A percentile compares a stretch with the other conserved stretches of the same genome.
These are phyloP conservation scores for Caloenas nicobarica DNA, from an alignment of 2,113 vertebrate species.

Conservation along the genomic window DNA sequence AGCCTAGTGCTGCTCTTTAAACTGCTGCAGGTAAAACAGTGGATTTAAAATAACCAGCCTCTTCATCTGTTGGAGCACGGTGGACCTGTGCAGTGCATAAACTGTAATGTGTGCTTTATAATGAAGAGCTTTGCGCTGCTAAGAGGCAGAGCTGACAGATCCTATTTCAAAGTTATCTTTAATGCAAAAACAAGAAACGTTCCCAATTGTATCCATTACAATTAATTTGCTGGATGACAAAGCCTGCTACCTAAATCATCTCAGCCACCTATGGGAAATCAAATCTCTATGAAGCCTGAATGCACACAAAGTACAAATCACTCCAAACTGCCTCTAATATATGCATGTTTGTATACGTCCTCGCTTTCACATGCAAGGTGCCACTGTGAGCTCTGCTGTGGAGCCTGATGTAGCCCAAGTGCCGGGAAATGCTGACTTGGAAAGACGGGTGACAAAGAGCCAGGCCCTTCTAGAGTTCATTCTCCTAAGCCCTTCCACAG, in stretches of 20 bases:
- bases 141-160: neutral
- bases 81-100: neutral
- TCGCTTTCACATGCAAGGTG: constrained; percentile 22
- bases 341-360: neutral
- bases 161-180: constrained; percentile 61
- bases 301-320: constrained; percentile 12
- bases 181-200: constrained; percentile 33
- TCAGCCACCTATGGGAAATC: constrained; percentile 44
- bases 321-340: neutral
- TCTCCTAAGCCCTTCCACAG: neutral
- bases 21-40: neutral
- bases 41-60: neutral
- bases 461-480: neutral
- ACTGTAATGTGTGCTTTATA: neutral
- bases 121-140: constrained; percentile 26
- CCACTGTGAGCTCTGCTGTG: constrained; percentile 22
- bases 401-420: constrained; percentile 35
- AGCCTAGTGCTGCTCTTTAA: neutral
- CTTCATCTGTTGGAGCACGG: neutral
- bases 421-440: neutral
- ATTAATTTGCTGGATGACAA: constrained; percentile 14
- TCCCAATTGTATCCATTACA: constrained; percentile 51
- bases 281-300: constrained; percentile 45
- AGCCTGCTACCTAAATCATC: constrained; percentile 27
- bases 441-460: neutral